Conservation (phyloP, 2,113 vertebrate species). For the Daubentonia madagascariensis region DNA sequence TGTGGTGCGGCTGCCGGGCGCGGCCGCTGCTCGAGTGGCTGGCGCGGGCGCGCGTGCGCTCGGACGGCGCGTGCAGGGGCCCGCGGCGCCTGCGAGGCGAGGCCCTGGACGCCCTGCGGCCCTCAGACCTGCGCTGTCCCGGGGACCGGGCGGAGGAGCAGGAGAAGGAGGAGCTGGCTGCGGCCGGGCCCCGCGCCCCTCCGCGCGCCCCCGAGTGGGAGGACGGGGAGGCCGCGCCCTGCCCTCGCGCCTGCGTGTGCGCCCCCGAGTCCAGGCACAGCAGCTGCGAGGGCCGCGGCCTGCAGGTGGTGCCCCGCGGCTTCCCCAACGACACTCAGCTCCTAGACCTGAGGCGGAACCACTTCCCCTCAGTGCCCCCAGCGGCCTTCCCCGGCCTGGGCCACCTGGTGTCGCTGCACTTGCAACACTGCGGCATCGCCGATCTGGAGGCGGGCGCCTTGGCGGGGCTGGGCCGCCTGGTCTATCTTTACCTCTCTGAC, state of each 20-base stretch:
- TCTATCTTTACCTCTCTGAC: conserved; percentile 95
- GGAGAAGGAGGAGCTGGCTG: conserved; percentile 79
- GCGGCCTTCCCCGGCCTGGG: conserved; percentile 86
- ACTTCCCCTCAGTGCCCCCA: conserved; percentile 84
- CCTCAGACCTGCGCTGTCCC: conserved; percentile 87
- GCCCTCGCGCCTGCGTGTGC: conserved; percentile 89
- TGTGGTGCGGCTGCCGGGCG: conserved; percentile 93
- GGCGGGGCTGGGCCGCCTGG: conserved; percentile 86
- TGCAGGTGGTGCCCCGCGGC: conserved; percentile 87
- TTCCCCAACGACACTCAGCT: conserved; percentile 88
- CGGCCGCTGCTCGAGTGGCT: conserved; percentile 90
- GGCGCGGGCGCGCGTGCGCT: conserved; percentile 80
- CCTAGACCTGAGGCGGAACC: conserved; percentile 89
- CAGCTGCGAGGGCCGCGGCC: conserved; percentile 86
- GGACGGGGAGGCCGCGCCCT: conserved; percentile 60
- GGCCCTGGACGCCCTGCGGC: conserved; percentile 86
- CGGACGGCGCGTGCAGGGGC: conserved; percentile 83
- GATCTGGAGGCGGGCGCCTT: conserved; percentile 86
- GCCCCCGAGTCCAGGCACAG: conserved; percentile 84
- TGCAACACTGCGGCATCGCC: conserved; percentile 89
- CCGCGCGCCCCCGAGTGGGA: not conserved
- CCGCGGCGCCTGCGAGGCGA: conserved; percentile 87
- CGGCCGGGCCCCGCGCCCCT: rapidly evolving
- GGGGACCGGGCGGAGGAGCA: conserved; percentile 80
- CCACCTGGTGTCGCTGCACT: conserved; percentile 90